Evolutionary conservation across 2,888 invertebrate species (phyloP), one percentile per base, ranked within the genome.

Genomic region (Drosophila percnosoma): DNA sequence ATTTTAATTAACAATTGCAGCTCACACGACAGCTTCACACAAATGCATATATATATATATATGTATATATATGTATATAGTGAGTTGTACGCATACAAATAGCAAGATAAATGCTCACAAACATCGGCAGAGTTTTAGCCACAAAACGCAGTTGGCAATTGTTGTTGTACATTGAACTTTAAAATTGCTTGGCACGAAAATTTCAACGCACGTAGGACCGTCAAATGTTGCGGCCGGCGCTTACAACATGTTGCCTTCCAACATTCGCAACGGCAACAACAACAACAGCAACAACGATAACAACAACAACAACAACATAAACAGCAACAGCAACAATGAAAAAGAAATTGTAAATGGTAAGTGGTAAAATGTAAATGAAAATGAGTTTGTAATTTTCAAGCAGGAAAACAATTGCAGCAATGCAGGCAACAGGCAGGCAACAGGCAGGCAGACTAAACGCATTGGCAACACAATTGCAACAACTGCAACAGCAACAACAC

Each of bases 1-100:
- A 82, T 80, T 79, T 82, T 82, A 82, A 80, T 80, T 80, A 80
- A 74, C 82, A 80, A 82, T 78, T 78, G 82, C 80, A 80, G 53
- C 78, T 80, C 68, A 68, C 82, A 78, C 79, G 74, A 70, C 66
- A 73, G 60, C 73, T 62, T 36, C 72, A 75, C 48, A 68, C 29
- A 52, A 11, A 72, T 38, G 51, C 13, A 70, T 8, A 18, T 2
- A 38, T 18, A 8, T 18, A 18, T 18, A 10, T n/a, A 40, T n/a
- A 2, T 36, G 15, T 36, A 7, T 21, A 7, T 1, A 13, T 7
- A 13, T 42, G 3, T 21, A 21, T 13, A 21, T 2, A 21, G 21
- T 15, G 21, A 45, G 7, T 24, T 24, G 21, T 24, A 45, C 21
- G 24, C 45, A 45, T 45, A 45, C 24, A 45, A 45, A 45, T 15